These are phyloP conservation scores for Corynorhinus townsendii DNA, from an alignment of 2,113 vertebrate genomes.

Conservation along the genomic window DNA sequence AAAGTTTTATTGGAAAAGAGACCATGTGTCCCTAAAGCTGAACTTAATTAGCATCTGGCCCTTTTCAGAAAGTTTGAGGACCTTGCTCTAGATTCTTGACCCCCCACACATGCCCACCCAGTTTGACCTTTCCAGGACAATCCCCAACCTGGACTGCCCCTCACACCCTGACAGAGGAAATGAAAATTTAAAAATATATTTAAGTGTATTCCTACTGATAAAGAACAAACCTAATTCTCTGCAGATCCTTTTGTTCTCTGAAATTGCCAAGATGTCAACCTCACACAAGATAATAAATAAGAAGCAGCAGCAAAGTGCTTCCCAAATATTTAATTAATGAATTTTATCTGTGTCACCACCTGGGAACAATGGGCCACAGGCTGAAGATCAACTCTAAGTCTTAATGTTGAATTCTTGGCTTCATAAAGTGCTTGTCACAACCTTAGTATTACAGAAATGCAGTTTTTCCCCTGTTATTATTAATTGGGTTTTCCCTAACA, in stretches of 20 bases:
- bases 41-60: fast-evolving
- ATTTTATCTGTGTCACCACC: constrained; percentile 65
- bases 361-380: constrained; percentile 62
- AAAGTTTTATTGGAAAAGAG: background rate
- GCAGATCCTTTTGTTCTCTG: constrained; percentile 58
- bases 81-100: background rate
- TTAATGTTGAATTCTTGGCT: constrained; percentile 19
- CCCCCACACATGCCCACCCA: too few species aligned
- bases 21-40: fast-evolving
- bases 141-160: background rate
- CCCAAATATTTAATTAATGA: constrained; percentile 71
- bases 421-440: constrained; percentile 60
- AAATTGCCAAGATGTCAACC: constrained; percentile 57
- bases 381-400: constrained; percentile 49
- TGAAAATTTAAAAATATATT: background rate
- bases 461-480: constrained; percentile 42
- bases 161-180: background rate
- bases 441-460: constrained; percentile 57
- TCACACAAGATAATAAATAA: constrained; percentile 60
- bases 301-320: constrained; percentile 36
- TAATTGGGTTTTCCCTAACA: constrained; percentile 63
- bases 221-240: constrained; percentile 33
- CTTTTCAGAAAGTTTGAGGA: background rate
- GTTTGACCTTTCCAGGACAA: background rate
- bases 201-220: constrained; percentile 22